Percentiles rank a stretch among this genome's conserved stretches.
Evolutionary conservation across 2,797 vertebrate genomes (phyloP).

Genomic region (Cephalopachus bancanus): DNA sequence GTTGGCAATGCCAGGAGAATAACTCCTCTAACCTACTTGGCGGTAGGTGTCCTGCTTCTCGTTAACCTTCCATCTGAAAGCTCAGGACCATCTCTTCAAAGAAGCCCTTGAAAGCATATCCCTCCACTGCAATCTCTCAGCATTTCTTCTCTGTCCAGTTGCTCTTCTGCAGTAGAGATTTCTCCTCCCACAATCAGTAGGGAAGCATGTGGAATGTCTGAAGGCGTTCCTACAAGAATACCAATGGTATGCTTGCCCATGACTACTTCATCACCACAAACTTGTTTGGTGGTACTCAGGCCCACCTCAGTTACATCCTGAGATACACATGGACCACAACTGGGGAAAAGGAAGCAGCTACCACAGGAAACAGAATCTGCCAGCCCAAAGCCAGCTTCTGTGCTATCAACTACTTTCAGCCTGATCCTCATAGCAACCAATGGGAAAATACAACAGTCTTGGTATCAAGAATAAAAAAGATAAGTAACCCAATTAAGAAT

Average conservation of each 20-base stretch:
- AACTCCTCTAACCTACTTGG: no score
- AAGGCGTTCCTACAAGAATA: no score
- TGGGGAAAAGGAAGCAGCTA: no score
- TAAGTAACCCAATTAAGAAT: not conserved
- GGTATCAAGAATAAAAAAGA: not conserved
- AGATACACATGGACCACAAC: not conserved
- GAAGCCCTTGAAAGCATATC: not conserved
- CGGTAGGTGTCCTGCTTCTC: not conserved
- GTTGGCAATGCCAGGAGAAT: fast-evolving
- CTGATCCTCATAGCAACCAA: not conserved
- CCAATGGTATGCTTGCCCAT: fast-evolving
- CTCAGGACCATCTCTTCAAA: not conserved
- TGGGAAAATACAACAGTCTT: not conserved
- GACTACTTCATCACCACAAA: no score
- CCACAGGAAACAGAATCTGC: not conserved
- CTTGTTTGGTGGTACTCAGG: fast-evolving
- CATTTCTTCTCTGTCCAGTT: fast-evolving
- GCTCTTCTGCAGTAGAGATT: not conserved
- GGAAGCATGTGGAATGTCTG: not conserved
- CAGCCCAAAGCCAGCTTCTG: not conserved
- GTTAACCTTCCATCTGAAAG: not conserved
- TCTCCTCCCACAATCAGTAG: fast-evolving
- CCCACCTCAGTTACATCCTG: not conserved
- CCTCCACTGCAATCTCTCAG: not conserved
- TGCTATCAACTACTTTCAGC: not conserved